Base-by-base conservation (phyloP, 1,140 invertebrate genomes). In the Halotydeus destructor region DNA sequence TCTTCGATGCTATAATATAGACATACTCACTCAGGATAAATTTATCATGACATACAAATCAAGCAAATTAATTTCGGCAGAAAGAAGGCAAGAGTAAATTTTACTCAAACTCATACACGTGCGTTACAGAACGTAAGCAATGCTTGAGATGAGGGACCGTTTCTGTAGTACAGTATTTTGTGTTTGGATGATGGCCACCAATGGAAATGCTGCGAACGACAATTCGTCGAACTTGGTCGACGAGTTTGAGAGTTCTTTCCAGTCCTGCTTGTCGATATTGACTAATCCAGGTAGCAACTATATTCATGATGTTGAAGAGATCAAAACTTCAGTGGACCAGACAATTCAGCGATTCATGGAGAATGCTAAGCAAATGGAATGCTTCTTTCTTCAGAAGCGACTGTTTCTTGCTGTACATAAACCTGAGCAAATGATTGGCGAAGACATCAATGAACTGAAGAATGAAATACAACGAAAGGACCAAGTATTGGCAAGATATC, bases 371-470 rank as follows among this genome's bases (percentile, higher is more conserved):
- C 79, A 86, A 62, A 81, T 89, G 72, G 85, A 94, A 60, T 78
- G 78, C 1, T 89, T 85, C 58, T 94, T 94, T 55, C 58, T 94
- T 1, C 83, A 88, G 57, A 88, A 89, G 59, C 65, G 84, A 54
- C 78, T 91, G 55, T 62, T 89, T 0, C 61, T 93, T 2, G 88
- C 84, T 2, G 78, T 76, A 0, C 65, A 88, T 38, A 89, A 89
- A 57, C 85, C 85, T 0, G 84, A 91, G 59, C 69, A 88, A 50
- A 69, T 86, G 43, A 68, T 91, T 1, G 83, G 82, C 62, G 85
- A 94, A 66, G 84, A 89, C 55, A 82, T 82, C 50, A 71, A 69
- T 44, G 84, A 91, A 54, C 61, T 91, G 12, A 72, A 73, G 52
- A 62, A 71, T 31, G 85, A 93, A 58, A 64, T 89, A 16, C 64